A percentile compares a stretch with the other conserved stretches of the same genome.
Conservation (phyloP, 2,797 vertebrate genomes). For the Chloroceryle inda region DNA sequence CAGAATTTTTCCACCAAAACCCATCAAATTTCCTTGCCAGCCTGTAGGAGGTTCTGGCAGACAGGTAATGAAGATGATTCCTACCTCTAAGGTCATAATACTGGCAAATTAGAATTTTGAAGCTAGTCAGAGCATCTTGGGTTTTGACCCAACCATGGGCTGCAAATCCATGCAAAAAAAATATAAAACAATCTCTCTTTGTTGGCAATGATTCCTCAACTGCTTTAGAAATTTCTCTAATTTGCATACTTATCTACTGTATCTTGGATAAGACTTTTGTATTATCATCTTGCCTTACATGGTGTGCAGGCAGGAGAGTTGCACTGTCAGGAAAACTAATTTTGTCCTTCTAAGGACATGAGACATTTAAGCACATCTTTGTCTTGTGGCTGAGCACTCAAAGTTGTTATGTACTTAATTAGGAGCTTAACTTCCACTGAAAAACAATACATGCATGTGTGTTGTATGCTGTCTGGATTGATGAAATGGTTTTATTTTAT, state of each 20-base stretch:
- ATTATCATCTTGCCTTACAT: slow-evolving; percentile 12
- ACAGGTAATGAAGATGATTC: not conserved
- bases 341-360: not conserved
- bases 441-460: not conserved
- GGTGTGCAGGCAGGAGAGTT: not conserved
- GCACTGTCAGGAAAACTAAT: not conserved
- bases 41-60: not conserved
- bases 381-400: not conserved
- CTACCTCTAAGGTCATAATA: not conserved
- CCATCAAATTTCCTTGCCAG: not conserved
- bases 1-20: not conserved
- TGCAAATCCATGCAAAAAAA: not conserved
- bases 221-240: not conserved
- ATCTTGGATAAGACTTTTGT: not conserved
- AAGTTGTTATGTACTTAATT: not conserved
- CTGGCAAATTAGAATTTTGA: not conserved
- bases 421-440: not conserved
- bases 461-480: not conserved
- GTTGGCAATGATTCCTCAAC: not conserved
- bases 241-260: not conserved
- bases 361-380: not conserved
- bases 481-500: not conserved
- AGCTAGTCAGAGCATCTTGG: slow-evolving; percentile 17
- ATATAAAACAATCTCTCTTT: not conserved
- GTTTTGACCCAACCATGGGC: not conserved